Conservation (phyloP, 2,888 invertebrate species). For the Mongoloraphidia duomilia region DNA sequence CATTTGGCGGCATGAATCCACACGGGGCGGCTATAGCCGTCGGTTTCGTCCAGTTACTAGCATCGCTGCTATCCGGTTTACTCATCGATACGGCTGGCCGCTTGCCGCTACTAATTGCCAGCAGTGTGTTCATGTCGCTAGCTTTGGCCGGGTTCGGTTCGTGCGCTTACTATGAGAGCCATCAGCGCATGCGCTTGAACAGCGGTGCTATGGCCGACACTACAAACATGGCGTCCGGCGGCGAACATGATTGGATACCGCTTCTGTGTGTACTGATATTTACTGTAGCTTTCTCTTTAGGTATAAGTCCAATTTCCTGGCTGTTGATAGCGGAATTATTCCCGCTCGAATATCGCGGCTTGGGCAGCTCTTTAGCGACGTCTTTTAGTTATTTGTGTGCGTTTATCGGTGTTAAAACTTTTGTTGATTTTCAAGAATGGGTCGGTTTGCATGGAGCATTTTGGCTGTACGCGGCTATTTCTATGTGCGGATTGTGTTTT, state of each 20-base stretch:
- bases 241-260: constrained; percentile 60
- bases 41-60: constrained; percentile 71
- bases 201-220: constrained; percentile 8
- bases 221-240: background rate
- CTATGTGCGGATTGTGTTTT: constrained; percentile 68
- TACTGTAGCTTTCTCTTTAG: constrained; percentile 73
- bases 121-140: constrained; percentile 71
- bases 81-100: constrained; percentile 78
- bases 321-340: constrained; percentile 70
- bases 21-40: constrained; percentile 75
- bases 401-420: constrained; percentile 74
- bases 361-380: constrained; percentile 75
- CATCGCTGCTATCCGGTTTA: constrained; percentile 65
- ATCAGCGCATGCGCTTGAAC: constrained; percentile 26
- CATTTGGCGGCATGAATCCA: constrained; percentile 67
- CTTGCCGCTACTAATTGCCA: constrained; percentile 67
- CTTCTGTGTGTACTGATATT: constrained; percentile 68
- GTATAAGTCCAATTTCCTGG: constrained; percentile 81
- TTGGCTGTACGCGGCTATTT: constrained; percentile 75
- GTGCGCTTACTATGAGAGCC: constrained; percentile 61
- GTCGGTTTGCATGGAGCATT: constrained; percentile 73
- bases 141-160: constrained; percentile 76
- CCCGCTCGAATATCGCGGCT: constrained; percentile 68
- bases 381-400: constrained; percentile 78
- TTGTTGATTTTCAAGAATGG: constrained; percentile 64